Evolutionary conservation across 2,797 vertebrate genomes (phyloP).

Genomic region (Acrossocheilus wenchowensis): DNA sequence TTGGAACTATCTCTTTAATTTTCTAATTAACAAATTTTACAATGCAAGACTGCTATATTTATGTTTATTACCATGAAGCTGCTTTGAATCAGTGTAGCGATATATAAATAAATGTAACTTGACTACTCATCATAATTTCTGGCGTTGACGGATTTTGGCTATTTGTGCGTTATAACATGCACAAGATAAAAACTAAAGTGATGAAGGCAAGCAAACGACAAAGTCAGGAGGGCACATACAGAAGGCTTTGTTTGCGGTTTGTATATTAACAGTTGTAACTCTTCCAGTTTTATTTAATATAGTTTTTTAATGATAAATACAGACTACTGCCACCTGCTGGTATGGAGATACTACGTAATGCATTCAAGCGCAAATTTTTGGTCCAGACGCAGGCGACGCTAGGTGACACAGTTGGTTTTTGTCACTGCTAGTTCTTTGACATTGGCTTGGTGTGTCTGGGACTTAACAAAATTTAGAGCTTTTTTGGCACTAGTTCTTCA

Average conservation of each 20-base stretch:
- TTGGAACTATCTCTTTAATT: not conserved
- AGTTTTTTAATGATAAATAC: not conserved
- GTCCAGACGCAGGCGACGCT: not conserved
- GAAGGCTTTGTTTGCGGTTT: not conserved
- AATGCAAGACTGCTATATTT: not conserved
- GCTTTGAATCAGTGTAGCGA: not conserved
- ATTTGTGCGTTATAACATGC: not conserved
- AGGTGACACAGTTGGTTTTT: not conserved
- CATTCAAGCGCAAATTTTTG: not conserved
- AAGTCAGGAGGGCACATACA: not conserved
- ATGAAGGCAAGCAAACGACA: not conserved
- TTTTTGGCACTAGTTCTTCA: not conserved
- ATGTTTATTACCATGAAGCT: not conserved
- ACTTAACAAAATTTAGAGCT: not conserved
- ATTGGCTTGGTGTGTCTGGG: not conserved
- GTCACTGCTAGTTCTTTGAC: not conserved
- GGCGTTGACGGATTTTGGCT: not conserved
- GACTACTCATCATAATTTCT: not conserved
- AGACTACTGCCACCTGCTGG: conserved; percentile 14
- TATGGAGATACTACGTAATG: not conserved
- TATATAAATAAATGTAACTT: not conserved
- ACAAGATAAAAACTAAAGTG: not conserved
- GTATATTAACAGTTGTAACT: not conserved
- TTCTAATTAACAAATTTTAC: not conserved
- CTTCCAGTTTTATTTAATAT: not conserved